Evolutionary conservation across 2,797 vertebrate species (phyloP).

Genomic region (Onychomys arenicola): DNA sequence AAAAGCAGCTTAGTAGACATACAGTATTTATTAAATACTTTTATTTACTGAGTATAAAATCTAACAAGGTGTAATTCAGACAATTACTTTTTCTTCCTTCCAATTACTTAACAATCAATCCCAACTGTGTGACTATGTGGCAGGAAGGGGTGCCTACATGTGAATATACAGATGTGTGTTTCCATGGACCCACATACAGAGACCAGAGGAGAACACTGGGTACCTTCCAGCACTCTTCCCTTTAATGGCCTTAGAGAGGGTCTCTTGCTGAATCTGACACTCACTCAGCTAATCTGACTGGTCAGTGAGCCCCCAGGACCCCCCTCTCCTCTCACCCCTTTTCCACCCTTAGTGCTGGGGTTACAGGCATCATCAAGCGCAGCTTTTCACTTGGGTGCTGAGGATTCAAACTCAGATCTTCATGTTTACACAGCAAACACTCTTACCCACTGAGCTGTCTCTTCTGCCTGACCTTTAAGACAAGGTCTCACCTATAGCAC

Average conservation of each 20-base stretch:
- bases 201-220: neutral
- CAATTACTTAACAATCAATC: neutral
- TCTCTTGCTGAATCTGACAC: neutral
- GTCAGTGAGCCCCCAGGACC: neutral
- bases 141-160: neutral
- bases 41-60: conserved; percentile 13
- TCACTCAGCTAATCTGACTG: neutral
- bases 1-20: conserved; percentile 2
- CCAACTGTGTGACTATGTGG: neutral
- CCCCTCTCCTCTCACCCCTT: neutral
- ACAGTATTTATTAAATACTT: neutral
- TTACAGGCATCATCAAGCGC: neutral
- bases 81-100: neutral
- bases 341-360: neutral
- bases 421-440: neutral
- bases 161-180: neutral
- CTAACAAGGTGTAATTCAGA: neutral
- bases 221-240: neutral
- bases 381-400: neutral
- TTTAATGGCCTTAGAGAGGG: neutral
- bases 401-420: neutral
- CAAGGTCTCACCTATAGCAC: neutral
- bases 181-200: neutral
- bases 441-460: neutral
- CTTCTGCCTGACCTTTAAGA: neutral